These are phyloP conservation scores for Drosophila kepulauana DNA, from an alignment of 1,140 invertebrate species.

Conservation along the genomic window DNA sequence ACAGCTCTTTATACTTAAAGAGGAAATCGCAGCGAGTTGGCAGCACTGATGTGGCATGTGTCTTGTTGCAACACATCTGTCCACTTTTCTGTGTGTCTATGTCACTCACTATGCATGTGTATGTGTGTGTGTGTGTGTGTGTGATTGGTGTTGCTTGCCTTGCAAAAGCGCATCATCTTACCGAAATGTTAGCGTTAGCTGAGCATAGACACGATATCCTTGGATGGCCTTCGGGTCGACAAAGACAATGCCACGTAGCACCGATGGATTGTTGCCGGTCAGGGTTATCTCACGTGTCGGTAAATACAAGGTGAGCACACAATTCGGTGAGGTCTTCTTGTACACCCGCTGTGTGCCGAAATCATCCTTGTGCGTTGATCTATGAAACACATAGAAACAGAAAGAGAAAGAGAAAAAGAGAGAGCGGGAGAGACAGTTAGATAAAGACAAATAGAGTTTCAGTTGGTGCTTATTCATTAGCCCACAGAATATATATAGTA, in stretches of 20 bases:
- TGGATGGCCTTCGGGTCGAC: constrained; percentile 89
- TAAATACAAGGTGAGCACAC: constrained; percentile 92
- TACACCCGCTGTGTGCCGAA: constrained; percentile 81
- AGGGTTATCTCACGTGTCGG: constrained; percentile 92
- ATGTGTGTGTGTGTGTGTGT: neutral
- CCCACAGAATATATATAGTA: neutral
- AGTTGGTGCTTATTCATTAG: neutral
- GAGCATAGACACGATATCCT: constrained; percentile 91
- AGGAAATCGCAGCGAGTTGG: too few species aligned
- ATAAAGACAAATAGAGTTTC: neutral
- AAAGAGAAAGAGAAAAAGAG: neutral
- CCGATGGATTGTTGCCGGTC: constrained; percentile 89
- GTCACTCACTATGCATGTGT: neutral
- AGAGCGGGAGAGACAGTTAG: too few species aligned
- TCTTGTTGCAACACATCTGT: neutral
- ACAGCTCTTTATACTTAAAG: too few species aligned
- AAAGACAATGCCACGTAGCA: constrained; percentile 91
- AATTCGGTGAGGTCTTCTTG: constrained; percentile 92
- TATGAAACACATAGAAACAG: neutral
- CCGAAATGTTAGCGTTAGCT: constrained; percentile 93
- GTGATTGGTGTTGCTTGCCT: neutral
- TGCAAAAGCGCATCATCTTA: constrained; percentile 72
- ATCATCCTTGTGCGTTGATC: constrained; percentile 64
- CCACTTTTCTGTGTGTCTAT: neutral
- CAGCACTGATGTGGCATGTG: neutral